Percentiles rank a stretch among this genome's conserved stretches.
phyloP scores from a whole-genome alignment of 2,113 vertebrate species.

The Ptilorrhoa leucosticta region DNA sequence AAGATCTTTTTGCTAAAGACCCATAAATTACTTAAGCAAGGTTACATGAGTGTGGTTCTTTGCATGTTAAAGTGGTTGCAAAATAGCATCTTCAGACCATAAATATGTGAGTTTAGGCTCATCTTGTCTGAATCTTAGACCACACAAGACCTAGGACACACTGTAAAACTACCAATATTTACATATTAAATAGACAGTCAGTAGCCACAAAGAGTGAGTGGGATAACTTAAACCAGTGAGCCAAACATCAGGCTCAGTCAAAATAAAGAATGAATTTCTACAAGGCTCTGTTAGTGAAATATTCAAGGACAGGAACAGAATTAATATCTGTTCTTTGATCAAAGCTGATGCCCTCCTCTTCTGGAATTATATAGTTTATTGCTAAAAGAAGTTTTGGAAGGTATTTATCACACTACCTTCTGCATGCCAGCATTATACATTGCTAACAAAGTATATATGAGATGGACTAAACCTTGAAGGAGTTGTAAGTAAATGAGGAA shows the following conservation, averaged over 20 bases:
- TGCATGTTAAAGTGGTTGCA: neutral
- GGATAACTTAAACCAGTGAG: neutral
- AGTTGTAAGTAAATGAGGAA: neutral
- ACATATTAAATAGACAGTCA: neutral
- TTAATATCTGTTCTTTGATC: neutral
- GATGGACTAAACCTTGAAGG: neutral
- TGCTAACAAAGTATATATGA: neutral
- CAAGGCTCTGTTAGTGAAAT: neutral
- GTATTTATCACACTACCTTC: neutral
- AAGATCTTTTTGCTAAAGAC: neutral
- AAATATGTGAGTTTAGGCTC: neutral
- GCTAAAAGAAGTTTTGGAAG: neutral
- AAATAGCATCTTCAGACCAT: conserved; percentile 7
- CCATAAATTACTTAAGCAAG: neutral
- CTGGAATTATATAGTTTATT: neutral
- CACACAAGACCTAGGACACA: neutral
- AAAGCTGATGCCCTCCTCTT: neutral
- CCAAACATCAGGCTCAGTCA: neutral
- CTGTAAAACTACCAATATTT: neutral
- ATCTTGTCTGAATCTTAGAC: neutral
- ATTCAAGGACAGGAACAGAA: neutral
- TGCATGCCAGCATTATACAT: neutral
- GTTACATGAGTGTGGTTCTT: neutral
- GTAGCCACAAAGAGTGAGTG: neutral
- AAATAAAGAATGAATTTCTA: neutral